Evolutionary conservation across 2,797 vertebrate genomes (phyloP).

Genomic region (Hafferia zeledoni): DNA sequence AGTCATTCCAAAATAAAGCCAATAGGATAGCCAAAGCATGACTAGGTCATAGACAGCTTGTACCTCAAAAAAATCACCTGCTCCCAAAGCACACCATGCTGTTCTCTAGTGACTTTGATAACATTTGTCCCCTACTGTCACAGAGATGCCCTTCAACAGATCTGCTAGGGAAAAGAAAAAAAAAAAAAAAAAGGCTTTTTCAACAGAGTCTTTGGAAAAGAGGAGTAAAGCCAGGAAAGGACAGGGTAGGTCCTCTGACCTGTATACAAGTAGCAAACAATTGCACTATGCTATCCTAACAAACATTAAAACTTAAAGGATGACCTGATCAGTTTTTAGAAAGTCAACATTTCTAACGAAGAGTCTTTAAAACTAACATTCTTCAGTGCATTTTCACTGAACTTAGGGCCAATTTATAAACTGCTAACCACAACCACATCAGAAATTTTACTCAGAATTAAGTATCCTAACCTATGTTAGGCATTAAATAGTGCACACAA

Average conservation of each 20-base stretch:
- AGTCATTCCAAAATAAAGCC: background rate
- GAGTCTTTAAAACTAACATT: background rate
- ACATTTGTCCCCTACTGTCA: background rate
- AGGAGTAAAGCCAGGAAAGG: background rate
- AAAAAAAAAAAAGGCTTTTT: background rate
- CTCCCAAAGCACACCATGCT: background rate
- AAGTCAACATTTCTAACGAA: background rate
- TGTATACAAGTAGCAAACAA: background rate
- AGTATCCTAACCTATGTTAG: background rate
- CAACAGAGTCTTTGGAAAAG: background rate
- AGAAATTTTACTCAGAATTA: background rate
- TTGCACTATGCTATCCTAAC: background rate
- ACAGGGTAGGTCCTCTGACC: background rate
- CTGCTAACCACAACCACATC: background rate
- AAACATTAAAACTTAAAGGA: background rate
- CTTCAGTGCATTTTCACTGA: background rate
- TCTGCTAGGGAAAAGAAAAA: no score
- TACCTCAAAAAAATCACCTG: background rate
- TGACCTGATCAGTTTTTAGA: background rate
- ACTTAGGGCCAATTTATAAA: background rate
- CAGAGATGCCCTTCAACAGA: background rate
- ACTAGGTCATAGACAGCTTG: accelerated
- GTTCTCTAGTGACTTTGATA: background rate
- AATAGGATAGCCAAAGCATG: background rate
- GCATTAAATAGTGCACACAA: background rate